Base-by-base conservation (phyloP, 1,140 invertebrate species). In the Chironomus striatipennis region DNA sequence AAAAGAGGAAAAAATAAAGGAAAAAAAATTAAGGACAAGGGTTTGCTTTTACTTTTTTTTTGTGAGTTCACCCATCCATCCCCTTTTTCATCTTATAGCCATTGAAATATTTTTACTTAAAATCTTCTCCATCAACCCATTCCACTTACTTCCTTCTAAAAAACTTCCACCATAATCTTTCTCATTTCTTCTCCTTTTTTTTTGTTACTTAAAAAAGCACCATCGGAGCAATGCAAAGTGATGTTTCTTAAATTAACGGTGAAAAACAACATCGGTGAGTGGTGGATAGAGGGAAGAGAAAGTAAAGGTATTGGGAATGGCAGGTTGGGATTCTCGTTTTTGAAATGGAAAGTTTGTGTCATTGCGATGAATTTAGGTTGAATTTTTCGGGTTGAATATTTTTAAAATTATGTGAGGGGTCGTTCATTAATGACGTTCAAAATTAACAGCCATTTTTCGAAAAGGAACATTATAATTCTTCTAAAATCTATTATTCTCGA, bases 31-130 rank as follows among this genome's bases (percentile, higher is more conserved):
- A 57, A 57, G 47, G 47, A 57, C 47, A 57, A 15, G 47, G n/a
- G 43, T 57, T 57, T 57, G 47, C 47, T 57, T 15, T 57, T 57
- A n/a, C 47, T 57, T 15, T 57, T 57, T 57, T 57, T 57, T n/a
- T 57, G 12, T 34, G 2, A 47, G 8, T 47, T 47, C 43, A 47
- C 47, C n/a, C 47, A 57, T 57, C 47, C 47, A n/a, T 47, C 15
- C 15, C 15, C 2, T 7, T 57, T n/a, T 57, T 15, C 12, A 57
- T 57, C n/a, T 57, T 57, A 57, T 57, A 15, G 47, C 12, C 12
- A 57, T 57, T 57, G 12, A 57, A 57, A 57, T 57, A n/a, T n/a
- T n/a, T n/a, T n/a, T n/a, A n/a, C n/a, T n/a, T n/a, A n/a, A n/a
- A n/a, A n/a, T 4, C 47, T 57, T 10, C 24, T 34, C 24, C 1